Conservation (phyloP, 2,113 vertebrate species). For the Petrocephalus microphthalmus region DNA sequence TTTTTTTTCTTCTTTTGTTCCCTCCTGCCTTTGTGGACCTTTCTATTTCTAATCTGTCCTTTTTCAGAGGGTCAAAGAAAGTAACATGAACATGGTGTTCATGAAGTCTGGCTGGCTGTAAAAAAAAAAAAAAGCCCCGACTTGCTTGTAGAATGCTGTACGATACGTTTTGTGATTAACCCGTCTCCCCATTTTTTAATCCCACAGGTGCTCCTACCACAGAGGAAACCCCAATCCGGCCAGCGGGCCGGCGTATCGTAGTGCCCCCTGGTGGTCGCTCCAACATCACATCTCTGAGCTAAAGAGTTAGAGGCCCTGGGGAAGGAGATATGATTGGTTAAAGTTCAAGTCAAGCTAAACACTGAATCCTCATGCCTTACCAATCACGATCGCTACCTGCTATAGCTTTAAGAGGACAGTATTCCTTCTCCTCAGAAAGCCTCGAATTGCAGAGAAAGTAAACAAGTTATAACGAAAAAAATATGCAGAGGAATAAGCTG, state of each 20-base stretch:
- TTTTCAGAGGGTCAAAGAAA: background rate
- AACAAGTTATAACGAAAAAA: background rate
- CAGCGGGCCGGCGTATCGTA: conserved; percentile 86
- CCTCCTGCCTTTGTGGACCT: background rate
- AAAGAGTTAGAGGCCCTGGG: conserved; percentile 49
- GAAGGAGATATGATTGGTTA: conserved; percentile 51
- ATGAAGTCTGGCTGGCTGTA: background rate
- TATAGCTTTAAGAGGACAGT: conserved; percentile 76
- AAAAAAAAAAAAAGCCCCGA: background rate
- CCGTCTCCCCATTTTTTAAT: background rate
- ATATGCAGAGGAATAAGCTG: background rate
- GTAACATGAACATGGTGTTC: background rate
- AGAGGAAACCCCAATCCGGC: conserved; percentile 70
- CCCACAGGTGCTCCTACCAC: conserved; percentile 59
- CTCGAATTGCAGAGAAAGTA: background rate
- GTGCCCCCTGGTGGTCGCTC: conserved; percentile 92
- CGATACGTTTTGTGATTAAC: background rate
- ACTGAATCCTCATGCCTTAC: conserved; percentile 96
- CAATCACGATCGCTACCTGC: conserved; percentile 78
- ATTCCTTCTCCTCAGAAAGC: conserved; percentile 62
- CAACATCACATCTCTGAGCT: conserved; percentile 96
- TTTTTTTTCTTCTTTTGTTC: background rate
- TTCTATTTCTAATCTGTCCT: background rate
- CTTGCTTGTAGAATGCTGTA: background rate
- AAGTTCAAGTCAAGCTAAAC: conserved; percentile 63